phyloP scores from a whole-genome alignment of 2,797 vertebrate genomes.

The Lacerta viridis region DNA sequence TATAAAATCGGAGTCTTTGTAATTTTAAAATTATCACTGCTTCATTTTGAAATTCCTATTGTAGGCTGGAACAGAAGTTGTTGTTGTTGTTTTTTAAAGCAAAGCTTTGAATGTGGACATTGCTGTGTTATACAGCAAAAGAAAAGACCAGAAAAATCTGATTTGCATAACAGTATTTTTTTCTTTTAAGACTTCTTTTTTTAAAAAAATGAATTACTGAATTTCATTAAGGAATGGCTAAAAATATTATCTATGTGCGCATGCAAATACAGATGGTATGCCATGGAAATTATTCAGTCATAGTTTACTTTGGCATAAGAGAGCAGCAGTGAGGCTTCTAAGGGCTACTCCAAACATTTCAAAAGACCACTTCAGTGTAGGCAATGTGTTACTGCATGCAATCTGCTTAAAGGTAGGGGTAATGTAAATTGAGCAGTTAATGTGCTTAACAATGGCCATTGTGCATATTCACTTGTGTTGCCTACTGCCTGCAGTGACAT shows the following conservation, averaged over 20 bases:
- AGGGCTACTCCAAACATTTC: background rate
- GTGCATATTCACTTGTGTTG: no score
- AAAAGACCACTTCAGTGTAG: background rate
- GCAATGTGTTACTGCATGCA: no score
- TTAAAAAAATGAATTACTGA: constrained; percentile 23
- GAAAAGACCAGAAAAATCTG: background rate
- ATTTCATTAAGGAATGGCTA: background rate
- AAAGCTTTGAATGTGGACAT: background rate
- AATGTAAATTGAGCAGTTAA: no score
- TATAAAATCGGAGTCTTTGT: background rate
- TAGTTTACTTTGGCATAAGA: background rate
- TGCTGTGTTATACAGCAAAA: constrained; percentile 5
- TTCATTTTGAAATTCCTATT: constrained; percentile 2
- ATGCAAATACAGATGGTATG: background rate
- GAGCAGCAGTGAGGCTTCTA: background rate
- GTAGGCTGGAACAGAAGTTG: background rate
- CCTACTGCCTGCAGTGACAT: no score
- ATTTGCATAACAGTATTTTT: constrained; percentile 34
- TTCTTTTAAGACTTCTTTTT: constrained; percentile 20
- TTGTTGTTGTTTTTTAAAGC: background rate
- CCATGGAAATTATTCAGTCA: background rate
- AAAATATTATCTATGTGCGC: background rate
- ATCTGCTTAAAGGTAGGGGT: no score
- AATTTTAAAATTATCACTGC: background rate
- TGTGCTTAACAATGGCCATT: no score